A percentile compares a stretch with the other conserved stretches of the same genome.
phyloP scores from a whole-genome alignment of 2,113 vertebrate species.

The Thinocorus orbignyianus region DNA sequence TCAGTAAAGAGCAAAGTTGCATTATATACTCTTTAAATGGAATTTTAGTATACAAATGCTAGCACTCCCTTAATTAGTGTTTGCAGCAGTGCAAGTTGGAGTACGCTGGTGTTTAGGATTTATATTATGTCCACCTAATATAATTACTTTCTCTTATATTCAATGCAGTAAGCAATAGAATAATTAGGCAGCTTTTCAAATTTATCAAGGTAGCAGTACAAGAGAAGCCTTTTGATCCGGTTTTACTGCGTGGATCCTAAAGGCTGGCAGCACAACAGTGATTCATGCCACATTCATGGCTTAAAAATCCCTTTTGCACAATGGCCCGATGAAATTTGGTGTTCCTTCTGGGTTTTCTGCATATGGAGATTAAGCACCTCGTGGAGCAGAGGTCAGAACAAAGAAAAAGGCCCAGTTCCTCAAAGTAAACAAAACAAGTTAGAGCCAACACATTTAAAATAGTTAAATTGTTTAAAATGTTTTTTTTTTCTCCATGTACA shows the following conservation, averaged over 20 bases:
- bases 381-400: background rate
- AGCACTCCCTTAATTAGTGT: constrained; percentile 57
- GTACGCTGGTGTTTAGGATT: constrained; percentile 21
- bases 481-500: background rate
- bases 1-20: constrained; percentile 20
- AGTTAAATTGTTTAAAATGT: background rate
- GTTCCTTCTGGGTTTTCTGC: background rate
- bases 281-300: background rate
- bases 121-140: constrained; percentile 18
- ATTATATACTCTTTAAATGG: constrained; percentile 40
- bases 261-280: background rate
- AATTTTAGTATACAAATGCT: constrained; percentile 21
- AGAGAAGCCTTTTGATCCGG: constrained; percentile 32
- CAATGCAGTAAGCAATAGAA: constrained; percentile 36
- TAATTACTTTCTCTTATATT: constrained; percentile 38
- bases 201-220: constrained; percentile 11
- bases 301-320: background rate
- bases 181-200: constrained; percentile 39
- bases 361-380: background rate
- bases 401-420: background rate
- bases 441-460: background rate
- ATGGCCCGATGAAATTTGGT: background rate
- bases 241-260: background rate
- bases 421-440: background rate
- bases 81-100: constrained; percentile 4